phyloP scores from a whole-genome alignment of 2,888 invertebrate genomes.

The Hemithea aestivaria region DNA sequence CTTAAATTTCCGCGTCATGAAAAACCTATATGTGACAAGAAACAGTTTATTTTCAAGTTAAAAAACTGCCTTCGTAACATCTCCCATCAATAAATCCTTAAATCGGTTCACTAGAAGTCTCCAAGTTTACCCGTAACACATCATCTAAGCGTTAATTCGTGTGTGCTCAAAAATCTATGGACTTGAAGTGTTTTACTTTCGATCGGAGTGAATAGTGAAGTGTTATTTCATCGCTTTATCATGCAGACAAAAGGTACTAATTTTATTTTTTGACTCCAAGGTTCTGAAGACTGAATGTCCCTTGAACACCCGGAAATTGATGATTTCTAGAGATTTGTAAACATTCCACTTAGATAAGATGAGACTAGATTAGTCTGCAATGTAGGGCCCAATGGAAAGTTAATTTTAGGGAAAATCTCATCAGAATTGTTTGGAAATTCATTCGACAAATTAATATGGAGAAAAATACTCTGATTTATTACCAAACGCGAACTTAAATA shows the following conservation, averaged over 20 bases:
- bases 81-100: no score
- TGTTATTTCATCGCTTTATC: constrained; percentile 25
- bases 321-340: constrained; percentile 43
- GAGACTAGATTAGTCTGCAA: constrained; percentile 16
- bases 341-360: constrained; percentile 43
- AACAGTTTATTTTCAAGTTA: no score
- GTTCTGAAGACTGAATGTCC: constrained; percentile 39
- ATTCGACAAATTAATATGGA: no score
- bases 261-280: no score
- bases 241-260: constrained; percentile 4
- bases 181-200: constrained; percentile 23
- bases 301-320: constrained; percentile 15
- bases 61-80: no score
- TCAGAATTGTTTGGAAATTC: constrained; percentile 7
- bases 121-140: no score
- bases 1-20: no score
- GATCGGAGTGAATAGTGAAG: constrained; percentile 25
- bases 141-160: no score
- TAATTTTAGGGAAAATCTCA: constrained; percentile 14
- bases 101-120: no score
- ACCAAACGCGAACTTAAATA: no score
- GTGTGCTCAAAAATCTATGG: constrained; percentile 1
- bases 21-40: no score
- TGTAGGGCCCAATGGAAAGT: constrained; percentile 20
- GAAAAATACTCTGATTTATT: no score